A percentile compares a stretch with the other conserved stretches of the same genome.
phyloP scores from a whole-genome alignment of 2,113 vertebrate species.

The Columba janthina region DNA sequence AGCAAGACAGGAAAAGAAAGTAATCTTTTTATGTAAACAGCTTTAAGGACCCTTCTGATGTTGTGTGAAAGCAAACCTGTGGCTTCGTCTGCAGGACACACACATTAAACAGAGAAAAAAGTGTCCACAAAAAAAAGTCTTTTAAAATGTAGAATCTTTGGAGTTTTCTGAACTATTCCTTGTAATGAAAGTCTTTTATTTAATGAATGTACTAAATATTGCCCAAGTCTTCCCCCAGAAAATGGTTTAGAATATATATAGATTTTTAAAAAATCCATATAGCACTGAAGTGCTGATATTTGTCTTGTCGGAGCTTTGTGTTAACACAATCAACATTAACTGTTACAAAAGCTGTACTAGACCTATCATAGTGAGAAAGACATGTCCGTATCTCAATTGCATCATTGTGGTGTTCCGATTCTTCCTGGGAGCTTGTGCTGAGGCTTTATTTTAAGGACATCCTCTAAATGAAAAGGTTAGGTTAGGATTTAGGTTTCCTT shows the following conservation, averaged over 20 bases:
- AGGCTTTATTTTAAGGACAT: neutral
- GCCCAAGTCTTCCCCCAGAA: neutral
- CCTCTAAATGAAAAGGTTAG: neutral
- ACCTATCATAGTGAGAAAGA: neutral
- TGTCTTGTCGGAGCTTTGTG: neutral
- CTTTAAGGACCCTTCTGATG: neutral
- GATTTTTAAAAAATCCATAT: neutral
- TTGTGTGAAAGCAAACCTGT: neutral
- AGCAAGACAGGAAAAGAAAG: neutral
- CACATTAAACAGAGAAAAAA: neutral
- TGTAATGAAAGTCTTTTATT: neutral
- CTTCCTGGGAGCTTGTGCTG: neutral
- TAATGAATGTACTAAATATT: neutral
- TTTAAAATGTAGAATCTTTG: neutral
- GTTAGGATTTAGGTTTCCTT: neutral
- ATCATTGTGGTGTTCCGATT: neutral
- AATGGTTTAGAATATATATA: neutral
- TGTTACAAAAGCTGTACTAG: neutral
- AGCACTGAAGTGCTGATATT: neutral
- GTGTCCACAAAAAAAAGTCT: neutral
- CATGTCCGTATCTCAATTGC: neutral
- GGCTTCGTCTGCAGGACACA: neutral
- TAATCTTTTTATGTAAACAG: neutral
- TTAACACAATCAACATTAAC: neutral
- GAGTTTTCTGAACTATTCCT: neutral